Percentiles rank a stretch among this genome's conserved stretches.
These are phyloP conservation scores for Adineta ricciae DNA, from an alignment of 2,888 invertebrate species.

Conservation along the genomic window DNA sequence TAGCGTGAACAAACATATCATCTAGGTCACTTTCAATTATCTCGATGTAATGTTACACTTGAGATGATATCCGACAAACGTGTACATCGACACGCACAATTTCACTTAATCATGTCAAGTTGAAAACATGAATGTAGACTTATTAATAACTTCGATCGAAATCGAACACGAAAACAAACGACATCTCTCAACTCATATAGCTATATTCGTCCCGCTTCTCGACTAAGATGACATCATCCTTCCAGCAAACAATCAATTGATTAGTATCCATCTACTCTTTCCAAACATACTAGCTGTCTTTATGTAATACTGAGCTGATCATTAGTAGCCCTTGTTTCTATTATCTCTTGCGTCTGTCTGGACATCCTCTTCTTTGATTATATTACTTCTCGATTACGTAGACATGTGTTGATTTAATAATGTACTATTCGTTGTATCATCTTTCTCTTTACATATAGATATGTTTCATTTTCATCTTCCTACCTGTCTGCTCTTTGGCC, in stretches of 20 bases:
- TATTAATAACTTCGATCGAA: too few species aligned
- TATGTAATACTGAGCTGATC: background rate
- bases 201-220: background rate
- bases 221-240: background rate
- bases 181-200: background rate
- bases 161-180: background rate
- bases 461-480: background rate
- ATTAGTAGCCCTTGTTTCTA: background rate
- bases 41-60: background rate
- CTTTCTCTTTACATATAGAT: background rate
- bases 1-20: background rate
- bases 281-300: background rate
- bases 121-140: background rate
- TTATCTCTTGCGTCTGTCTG: background rate
- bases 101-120: constrained; percentile 5
- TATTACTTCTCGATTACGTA: background rate
- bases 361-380: background rate
- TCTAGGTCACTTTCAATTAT: background rate
- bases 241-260: too few species aligned
- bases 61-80: background rate
- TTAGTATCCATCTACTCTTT: background rate
- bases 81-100: background rate
- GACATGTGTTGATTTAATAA: background rate
- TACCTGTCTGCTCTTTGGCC: background rate
- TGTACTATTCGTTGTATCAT: background rate